A percentile compares a stretch with the other conserved stretches of the same genome.
These are phyloP conservation scores for Cantharis rufa DNA, from an alignment of 2,888 invertebrate genomes.

Conservation along the genomic window DNA sequence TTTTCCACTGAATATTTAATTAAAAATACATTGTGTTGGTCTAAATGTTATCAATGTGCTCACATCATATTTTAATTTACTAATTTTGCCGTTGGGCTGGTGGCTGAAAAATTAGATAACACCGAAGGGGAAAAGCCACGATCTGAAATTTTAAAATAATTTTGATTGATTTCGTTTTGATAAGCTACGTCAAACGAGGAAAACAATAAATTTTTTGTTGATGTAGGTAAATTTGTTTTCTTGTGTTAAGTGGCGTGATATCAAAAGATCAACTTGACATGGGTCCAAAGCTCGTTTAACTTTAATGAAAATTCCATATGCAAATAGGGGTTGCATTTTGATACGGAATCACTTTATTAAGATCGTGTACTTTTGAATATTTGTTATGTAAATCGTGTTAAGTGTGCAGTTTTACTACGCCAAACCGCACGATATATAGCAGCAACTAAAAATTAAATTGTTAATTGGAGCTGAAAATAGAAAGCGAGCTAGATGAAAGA, in stretches of 20 bases:
- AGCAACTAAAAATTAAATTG: neutral
- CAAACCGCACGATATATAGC: neutral
- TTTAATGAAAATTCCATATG: constrained; percentile 5
- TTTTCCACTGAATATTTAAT: neutral
- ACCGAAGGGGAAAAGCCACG: neutral
- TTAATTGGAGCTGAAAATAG: neutral
- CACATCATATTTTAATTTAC: neutral
- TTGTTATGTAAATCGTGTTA: neutral
- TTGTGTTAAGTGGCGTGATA: constrained; percentile 1
- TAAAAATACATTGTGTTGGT: neutral
- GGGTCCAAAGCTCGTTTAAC: constrained; percentile 3
- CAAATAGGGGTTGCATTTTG: constrained; percentile 1
- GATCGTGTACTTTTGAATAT: constrained; percentile 2
- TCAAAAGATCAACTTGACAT: constrained; percentile 2
- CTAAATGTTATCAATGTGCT: neutral
- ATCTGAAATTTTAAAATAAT: neutral
- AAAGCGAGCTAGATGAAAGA: neutral
- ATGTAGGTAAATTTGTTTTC: constrained; percentile 1
- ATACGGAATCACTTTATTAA: neutral
- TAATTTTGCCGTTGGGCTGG: neutral
- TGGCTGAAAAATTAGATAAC: neutral
- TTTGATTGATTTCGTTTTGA: neutral
- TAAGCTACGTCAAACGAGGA: neutral
- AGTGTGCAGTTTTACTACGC: neutral
- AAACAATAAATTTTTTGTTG: neutral